Conservation (phyloP, 2,113 vertebrate genomes). For the Salvelinus namaycush region DNA sequence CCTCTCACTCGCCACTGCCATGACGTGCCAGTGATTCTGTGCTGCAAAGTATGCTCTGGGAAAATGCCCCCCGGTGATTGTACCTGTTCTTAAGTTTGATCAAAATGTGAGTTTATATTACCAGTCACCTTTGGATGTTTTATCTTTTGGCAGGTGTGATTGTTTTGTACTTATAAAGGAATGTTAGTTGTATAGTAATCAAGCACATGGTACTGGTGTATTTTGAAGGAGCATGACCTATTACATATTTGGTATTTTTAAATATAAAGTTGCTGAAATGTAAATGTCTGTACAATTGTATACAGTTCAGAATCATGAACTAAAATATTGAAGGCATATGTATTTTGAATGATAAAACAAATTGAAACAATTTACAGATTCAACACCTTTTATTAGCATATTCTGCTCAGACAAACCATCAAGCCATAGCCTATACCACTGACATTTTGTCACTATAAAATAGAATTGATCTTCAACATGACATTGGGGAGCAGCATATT, state of each 20-base stretch:
- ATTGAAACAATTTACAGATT: background rate
- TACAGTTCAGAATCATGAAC: background rate
- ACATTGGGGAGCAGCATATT: too few relatives aligned
- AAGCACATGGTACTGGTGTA: constrained; percentile 6
- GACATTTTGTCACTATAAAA: too few relatives aligned
- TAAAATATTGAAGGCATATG: too few relatives aligned
- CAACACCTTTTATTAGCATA: constrained; percentile 3
- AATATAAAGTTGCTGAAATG: background rate
- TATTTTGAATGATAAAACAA: background rate
- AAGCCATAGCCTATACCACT: too few relatives aligned
- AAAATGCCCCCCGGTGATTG: constrained; percentile 28
- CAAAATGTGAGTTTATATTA: constrained; percentile 29
- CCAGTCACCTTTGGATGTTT: background rate
- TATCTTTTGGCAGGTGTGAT: background rate
- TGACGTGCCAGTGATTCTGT: background rate
- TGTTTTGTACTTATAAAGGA: constrained; percentile 10
- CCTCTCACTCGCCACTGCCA: background rate
- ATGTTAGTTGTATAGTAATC: constrained; percentile 3
- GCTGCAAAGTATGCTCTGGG: constrained; percentile 12
- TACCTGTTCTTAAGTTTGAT: constrained; percentile 28
- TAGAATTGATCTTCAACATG: too few relatives aligned
- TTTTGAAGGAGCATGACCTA: constrained; percentile 15
- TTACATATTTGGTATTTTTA: background rate
- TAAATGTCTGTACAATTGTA: background rate
- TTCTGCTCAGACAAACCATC: background rate